Evolutionary conservation across 2,797 vertebrate genomes (phyloP).

Genomic region (Tapera naevia): DNA sequence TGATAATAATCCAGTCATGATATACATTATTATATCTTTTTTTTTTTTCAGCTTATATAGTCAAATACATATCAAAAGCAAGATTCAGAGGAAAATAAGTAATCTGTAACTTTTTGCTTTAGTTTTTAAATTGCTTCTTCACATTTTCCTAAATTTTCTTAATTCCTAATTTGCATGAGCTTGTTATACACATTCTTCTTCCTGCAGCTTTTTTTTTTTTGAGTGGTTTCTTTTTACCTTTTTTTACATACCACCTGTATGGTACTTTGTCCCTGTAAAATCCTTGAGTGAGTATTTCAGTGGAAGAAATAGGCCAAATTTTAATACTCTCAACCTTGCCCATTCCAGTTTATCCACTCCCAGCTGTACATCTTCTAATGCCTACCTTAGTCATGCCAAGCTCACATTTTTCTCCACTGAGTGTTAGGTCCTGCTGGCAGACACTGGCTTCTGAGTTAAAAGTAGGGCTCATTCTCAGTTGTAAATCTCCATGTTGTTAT

Average conservation of each 20-base stretch:
- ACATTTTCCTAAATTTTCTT: not conserved
- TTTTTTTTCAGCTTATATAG: not conserved
- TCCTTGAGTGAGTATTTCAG: not conserved
- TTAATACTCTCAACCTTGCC: conserved; percentile 50
- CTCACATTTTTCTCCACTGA: conserved; percentile 58
- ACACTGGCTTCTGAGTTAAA: not conserved
- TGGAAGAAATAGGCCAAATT: conserved; percentile 57
- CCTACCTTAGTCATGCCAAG: conserved; percentile 42
- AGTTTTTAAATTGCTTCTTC: not conserved
- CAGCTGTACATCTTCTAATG: not conserved
- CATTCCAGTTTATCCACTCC: conserved; percentile 56
- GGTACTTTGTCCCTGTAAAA: not conserved
- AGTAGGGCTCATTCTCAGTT: not conserved
- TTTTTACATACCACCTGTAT: not conserved
- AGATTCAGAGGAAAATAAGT: not conserved
- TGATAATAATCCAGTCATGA: not conserved
- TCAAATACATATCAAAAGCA: not conserved
- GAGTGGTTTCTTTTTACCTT: not conserved
- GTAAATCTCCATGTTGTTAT: not conserved
- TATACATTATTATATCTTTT: not conserved
- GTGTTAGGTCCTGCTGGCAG: conserved; percentile 17
- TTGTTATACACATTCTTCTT: not conserved
- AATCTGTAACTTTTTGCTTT: not conserved
- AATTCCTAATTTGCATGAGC: not conserved
- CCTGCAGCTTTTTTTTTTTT: not conserved